Evolutionary conservation across 2,797 vertebrate species (phyloP), one percentile per base, ranked within the genome.

Genomic region (Cottoperca gobio): DNA sequence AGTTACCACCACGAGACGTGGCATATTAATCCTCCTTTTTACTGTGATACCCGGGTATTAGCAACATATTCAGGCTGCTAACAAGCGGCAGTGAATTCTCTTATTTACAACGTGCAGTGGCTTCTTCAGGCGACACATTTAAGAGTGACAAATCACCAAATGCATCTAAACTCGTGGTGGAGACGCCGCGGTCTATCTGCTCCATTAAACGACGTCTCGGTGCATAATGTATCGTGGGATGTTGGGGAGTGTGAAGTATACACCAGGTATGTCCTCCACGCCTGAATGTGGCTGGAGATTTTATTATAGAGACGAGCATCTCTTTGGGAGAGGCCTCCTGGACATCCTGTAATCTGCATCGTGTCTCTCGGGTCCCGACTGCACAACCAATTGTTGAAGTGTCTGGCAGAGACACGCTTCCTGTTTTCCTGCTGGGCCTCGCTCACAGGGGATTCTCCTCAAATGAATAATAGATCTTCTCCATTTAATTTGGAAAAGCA

Each of bases 401-500:
- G 68, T 63, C 75, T 76, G 62, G 63, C 33, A 45, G 52, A 79
- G 52, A 21, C 55, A 69, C 75, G 64, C 73, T 83, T 88, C 84
- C 81, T 83, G 73, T 88, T 87, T 85, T 83, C 66, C 79, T 83
- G 82, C 68, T 69, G 58, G 75, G 78, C 65, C 42, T 69, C 48
- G 12, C 57, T 62, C 80, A 58, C 81, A 2, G 59, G 82, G 82
- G 82, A 85, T 78, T 64, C 74, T 73, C 71, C 72, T 62, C 65
- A 70, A 72, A 88, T 92, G 88, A 92, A 90, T 93, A 88, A 91
- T 76, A 85, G 84, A 90, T 90, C 68, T 43, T 67, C 62, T 65
- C 82, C 79, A 71, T 90, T 92, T 92, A 78, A 91, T 90, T 89
- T 90, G 76, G 78, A n/a, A 87, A 86, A 86, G 84, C 71, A 83